phyloP scores from a whole-genome alignment of 2,888 invertebrate genomes.

The Plutella xylostella region DNA sequence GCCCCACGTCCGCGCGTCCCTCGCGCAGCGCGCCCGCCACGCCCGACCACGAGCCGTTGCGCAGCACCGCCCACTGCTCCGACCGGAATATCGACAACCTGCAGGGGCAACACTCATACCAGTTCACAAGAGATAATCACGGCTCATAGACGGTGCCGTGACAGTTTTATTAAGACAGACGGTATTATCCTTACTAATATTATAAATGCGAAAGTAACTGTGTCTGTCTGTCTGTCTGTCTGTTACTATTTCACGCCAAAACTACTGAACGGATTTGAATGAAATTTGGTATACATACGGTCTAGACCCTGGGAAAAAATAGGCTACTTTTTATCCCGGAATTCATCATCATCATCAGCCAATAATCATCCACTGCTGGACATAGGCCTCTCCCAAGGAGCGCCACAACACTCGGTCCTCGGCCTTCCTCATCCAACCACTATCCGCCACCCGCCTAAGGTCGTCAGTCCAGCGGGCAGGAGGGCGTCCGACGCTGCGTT shows the following conservation, averaged over 20 bases:
- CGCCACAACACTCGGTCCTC: too few species aligned
- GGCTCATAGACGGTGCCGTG: too few species aligned
- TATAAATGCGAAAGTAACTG: background rate
- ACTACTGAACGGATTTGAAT: background rate
- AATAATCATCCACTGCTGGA: too few species aligned
- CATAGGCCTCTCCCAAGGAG: too few species aligned
- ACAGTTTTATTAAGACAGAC: background rate
- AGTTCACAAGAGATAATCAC: too few species aligned
- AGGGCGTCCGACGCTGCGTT: too few species aligned
- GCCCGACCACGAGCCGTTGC: conserved; percentile 3
- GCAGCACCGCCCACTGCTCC: background rate
- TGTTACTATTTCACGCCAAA: background rate
- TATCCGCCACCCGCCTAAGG: too few species aligned
- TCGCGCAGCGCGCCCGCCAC: conserved; percentile 1
- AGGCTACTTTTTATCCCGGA: too few species aligned
- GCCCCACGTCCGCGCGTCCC: background rate
- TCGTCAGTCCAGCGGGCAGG: too few species aligned
- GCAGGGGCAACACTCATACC: background rate
- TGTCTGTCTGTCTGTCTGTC: background rate
- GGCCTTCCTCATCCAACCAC: too few species aligned
- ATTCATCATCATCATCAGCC: too few species aligned
- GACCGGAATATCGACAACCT: background rate
- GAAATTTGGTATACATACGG: background rate
- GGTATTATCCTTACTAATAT: background rate
- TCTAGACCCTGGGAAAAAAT: too few species aligned